These are phyloP conservation scores for Amphipoea oculea DNA, from an alignment of 2,888 invertebrate species.

Conservation along the genomic window DNA sequence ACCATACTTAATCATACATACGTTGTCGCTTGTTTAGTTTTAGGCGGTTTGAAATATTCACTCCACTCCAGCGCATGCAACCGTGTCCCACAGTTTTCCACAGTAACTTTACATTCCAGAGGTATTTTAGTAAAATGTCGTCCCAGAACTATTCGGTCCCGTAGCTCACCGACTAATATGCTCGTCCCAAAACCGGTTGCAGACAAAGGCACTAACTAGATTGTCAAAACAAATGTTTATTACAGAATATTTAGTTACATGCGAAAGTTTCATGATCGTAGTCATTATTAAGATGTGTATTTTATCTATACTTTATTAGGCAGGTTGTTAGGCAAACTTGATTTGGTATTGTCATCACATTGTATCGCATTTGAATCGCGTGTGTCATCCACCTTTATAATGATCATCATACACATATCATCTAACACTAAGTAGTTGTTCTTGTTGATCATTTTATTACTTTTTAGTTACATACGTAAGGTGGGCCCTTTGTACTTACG, in stretches of 20 bases:
- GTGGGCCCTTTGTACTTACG: constrained; percentile 73
- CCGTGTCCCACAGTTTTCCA: constrained; percentile 90
- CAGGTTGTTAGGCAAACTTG: background rate
- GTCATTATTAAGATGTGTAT: background rate
- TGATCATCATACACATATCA: background rate
- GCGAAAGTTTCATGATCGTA: background rate
- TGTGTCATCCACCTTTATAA: background rate
- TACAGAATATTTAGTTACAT: background rate
- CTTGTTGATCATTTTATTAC: background rate
- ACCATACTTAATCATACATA: constrained; percentile 67
- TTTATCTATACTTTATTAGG: no score
- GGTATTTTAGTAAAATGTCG: constrained; percentile 91
- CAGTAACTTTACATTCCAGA: constrained; percentile 80
- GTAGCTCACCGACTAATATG: constrained; percentile 91
- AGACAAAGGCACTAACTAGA: constrained; percentile 85
- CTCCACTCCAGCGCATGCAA: constrained; percentile 89
- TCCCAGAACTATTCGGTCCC: constrained; percentile 91
- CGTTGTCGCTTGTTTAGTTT: constrained; percentile 78
- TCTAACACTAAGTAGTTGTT: background rate
- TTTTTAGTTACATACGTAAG: background rate
- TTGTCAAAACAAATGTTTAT: constrained; percentile 27
- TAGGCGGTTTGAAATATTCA: constrained; percentile 84
- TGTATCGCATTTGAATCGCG: background rate
- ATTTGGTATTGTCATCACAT: background rate
- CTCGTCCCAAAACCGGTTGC: constrained; percentile 92